These are phyloP conservation scores for Merluccius polli DNA, from an alignment of 2,797 vertebrate species.

Conservation along the genomic window DNA sequence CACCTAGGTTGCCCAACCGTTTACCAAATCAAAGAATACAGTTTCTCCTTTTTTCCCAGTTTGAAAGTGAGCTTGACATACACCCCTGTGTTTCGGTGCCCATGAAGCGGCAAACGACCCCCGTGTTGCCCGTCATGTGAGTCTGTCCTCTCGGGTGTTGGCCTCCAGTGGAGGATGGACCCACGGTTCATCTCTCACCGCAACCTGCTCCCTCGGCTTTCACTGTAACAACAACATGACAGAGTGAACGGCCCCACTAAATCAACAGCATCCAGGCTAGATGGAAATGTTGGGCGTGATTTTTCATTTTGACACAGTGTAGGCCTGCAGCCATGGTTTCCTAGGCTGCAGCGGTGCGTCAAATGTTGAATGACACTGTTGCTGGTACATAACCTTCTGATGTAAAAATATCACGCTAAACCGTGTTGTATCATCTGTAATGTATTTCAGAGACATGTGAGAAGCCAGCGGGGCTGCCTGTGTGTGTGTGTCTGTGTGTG, in stretches of 20 bases:
- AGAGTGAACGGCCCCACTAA: background rate
- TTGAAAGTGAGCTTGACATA: background rate
- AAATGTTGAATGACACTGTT: background rate
- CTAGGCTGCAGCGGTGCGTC: too few relatives aligned
- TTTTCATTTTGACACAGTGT: background rate
- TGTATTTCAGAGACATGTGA: conserved; percentile 14
- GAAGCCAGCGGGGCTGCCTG: background rate
- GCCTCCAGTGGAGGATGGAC: background rate
- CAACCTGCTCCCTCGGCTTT: background rate
- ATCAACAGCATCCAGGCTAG: background rate
- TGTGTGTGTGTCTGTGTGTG: background rate
- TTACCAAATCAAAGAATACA: background rate
- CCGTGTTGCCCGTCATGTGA: conserved; percentile 25
- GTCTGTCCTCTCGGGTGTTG: conserved; percentile 6
- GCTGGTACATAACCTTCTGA: background rate
- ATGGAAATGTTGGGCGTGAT: background rate
- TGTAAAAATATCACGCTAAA: conserved; percentile 18
- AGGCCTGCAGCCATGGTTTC: background rate
- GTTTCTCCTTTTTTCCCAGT: background rate
- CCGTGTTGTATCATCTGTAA: conserved; percentile 4
- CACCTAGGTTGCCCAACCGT: background rate
- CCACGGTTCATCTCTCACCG: background rate
- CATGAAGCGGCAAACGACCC: conserved; percentile 8
- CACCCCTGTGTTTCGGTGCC: background rate
- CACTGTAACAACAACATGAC: background rate